Conservation (phyloP, 2,888 invertebrate genomes). For the Petrolisthes manimaculis region DNA sequence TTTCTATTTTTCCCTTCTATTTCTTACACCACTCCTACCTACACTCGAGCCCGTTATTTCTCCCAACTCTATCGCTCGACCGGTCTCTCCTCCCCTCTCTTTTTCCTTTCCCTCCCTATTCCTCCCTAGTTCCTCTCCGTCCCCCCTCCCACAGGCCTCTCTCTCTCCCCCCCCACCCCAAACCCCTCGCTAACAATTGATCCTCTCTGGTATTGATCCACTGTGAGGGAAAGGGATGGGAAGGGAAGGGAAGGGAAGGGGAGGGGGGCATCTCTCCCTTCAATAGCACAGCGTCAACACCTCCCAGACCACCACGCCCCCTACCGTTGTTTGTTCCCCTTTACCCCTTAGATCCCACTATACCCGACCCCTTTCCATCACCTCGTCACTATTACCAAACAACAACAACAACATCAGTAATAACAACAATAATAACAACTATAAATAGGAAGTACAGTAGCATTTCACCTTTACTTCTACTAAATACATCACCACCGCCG, state of each 20-base stretch:
- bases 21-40: too few relatives aligned
- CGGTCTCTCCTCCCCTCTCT: background rate
- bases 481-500: too few relatives aligned
- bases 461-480: too few relatives aligned
- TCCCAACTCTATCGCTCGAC: background rate
- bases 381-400: too few relatives aligned
- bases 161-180: background rate
- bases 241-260: too few relatives aligned
- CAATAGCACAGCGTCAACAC: background rate
- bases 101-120: background rate
- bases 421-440: too few relatives aligned
- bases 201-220: too few relatives aligned
- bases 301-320: background rate
- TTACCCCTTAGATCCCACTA: background rate
- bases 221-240: too few relatives aligned
- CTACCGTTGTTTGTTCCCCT: background rate
- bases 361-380: accelerated
- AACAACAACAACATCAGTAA: too few relatives aligned
- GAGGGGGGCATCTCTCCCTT: background rate
- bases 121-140: background rate
- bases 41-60: background rate
- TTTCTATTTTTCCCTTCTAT: too few relatives aligned
- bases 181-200: background rate
- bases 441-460: too few relatives aligned
- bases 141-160: background rate